Evolutionary conservation across 2,797 vertebrate species (phyloP).

Genomic region (Hemitrygon akajei): DNA sequence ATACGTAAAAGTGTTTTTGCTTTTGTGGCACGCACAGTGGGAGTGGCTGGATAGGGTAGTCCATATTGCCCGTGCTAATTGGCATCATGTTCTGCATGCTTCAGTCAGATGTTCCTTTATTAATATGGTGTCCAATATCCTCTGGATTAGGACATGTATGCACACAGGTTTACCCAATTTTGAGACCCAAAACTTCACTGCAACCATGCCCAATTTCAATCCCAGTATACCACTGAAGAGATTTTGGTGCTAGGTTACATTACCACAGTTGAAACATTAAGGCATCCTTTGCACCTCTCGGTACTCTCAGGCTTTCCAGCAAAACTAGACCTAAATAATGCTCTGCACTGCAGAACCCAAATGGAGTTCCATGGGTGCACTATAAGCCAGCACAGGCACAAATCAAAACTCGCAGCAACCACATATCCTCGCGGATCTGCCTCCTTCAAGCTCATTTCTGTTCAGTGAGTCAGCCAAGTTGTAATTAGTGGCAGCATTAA

Average conservation of each 20-base stretch:
- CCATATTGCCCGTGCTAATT: too few relatives aligned
- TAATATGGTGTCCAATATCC: too few relatives aligned
- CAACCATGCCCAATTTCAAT: too few relatives aligned
- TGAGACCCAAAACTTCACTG: too few relatives aligned
- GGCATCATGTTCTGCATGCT: too few relatives aligned
- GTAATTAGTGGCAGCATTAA: conserved; percentile 7
- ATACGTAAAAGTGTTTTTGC: too few relatives aligned
- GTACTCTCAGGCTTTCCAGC: neutral
- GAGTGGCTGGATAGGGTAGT: too few relatives aligned
- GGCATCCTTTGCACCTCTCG: neutral
- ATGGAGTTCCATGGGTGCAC: neutral
- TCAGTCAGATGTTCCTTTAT: too few relatives aligned
- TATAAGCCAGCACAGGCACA: neutral
- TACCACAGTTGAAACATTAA: neutral
- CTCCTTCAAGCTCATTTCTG: neutral
- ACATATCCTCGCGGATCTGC: neutral
- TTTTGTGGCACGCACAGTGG: too few relatives aligned
- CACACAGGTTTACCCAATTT: too few relatives aligned
- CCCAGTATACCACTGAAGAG: neutral
- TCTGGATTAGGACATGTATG: too few relatives aligned
- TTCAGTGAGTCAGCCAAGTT: neutral
- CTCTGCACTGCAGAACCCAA: neutral
- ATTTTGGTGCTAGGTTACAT: neutral
- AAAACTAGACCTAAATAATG: neutral
- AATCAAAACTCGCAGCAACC: neutral